Evolutionary conservation across 2,113 vertebrate genomes (phyloP).

Genomic region (Festucalex cinctus): DNA sequence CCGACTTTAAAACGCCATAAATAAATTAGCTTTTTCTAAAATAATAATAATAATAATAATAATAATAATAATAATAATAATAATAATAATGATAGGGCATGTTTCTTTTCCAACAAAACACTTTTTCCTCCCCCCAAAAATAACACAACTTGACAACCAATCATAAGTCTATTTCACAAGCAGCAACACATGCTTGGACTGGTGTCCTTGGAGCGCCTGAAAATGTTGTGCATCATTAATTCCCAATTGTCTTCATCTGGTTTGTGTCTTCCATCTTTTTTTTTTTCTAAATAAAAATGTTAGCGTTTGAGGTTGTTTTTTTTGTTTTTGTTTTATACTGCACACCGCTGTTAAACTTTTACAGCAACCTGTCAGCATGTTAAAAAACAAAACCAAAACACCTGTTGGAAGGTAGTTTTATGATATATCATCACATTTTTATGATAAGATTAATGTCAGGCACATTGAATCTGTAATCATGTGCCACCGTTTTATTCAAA

Average conservation of each 20-base stretch:
- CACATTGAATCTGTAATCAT: neutral
- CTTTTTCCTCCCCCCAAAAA: no score
- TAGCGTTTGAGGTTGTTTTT: constrained; percentile 22
- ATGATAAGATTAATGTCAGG: constrained; percentile 17
- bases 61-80: no score
- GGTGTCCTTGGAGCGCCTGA: constrained; percentile 73
- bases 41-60: no score
- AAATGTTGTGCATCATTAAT: constrained; percentile 74
- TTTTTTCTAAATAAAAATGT: constrained; percentile 38
- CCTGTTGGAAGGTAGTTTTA: constrained; percentile 46
- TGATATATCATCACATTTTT: constrained; percentile 55
- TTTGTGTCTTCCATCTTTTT: constrained; percentile 50
- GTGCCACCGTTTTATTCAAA: no score
- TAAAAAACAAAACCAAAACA: constrained; percentile 37
- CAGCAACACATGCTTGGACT: constrained; percentile 36
- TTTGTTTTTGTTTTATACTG: constrained; percentile 31
- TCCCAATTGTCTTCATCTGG: constrained; percentile 75
- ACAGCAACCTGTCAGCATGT: constrained; percentile 40
- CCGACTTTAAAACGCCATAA: no score
- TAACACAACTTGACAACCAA: no score
- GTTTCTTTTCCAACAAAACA: no score
- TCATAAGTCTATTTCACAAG: neutral
- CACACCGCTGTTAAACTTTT: constrained; percentile 55
- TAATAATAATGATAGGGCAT: no score
- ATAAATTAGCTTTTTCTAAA: no score